Conservation (phyloP, 92 coral and sea anemone genomes). For the Phenganax stokvisi region DNA sequence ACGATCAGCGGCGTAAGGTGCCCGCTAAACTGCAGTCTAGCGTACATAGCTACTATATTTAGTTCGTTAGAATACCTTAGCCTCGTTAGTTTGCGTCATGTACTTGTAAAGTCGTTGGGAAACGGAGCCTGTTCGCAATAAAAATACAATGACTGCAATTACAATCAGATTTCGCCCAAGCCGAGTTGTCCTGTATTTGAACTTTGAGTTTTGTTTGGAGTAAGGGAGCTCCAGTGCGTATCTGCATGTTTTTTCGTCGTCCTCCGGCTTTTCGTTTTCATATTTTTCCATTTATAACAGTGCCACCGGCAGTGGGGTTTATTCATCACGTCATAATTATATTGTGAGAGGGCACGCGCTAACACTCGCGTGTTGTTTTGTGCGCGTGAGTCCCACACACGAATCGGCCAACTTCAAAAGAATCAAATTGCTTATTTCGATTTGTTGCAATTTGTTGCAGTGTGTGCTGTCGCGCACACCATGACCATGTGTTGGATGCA, state of each 20-base stretch:
- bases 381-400: not conserved
- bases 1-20: no score
- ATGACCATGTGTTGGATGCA: not conserved
- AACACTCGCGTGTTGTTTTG: conserved; percentile 6
- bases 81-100: not conserved
- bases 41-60: no score
- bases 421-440: not conserved
- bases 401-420: not conserved
- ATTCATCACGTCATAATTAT: conserved; percentile 11
- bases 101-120: conserved; percentile 13
- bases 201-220: conserved; percentile 27
- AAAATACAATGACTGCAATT: conserved; percentile 17
- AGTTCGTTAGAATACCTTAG: not conserved
- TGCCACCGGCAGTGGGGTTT: not conserved
- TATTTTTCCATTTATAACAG: not conserved
- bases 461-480: not conserved
- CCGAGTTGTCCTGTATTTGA: conserved; percentile 7
- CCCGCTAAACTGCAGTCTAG: no score
- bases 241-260: not conserved
- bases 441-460: not conserved
- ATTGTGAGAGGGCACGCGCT: not conserved
- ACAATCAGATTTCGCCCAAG: conserved; percentile 21
- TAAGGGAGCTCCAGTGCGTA: conserved; percentile 29
- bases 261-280: not conserved
- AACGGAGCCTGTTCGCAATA: conserved; percentile 17